Evolutionary conservation across 92 coral and sea anemone species (phyloP).

Genomic region (Micromussa lordhowensis): DNA sequence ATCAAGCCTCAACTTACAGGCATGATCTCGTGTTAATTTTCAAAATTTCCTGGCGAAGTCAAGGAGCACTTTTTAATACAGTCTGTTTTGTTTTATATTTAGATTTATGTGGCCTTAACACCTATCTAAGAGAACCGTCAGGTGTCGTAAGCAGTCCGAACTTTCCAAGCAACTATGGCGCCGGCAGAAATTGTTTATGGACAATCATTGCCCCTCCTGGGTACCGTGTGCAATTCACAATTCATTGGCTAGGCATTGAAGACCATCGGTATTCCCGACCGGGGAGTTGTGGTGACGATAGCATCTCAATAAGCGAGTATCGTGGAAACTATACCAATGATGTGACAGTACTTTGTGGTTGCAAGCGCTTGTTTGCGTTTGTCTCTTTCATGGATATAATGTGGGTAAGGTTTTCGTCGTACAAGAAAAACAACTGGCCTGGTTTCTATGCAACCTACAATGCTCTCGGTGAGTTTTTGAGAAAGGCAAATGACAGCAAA

Average conservation of each 20-base stretch:
- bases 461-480: conserved; percentile 49
- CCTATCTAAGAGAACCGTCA: conserved; percentile 6
- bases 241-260: conserved; percentile 68
- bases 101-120: conserved; percentile 11
- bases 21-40: too few relatives aligned
- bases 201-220: conserved; percentile 45
- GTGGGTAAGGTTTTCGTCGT: conserved; percentile 34
- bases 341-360: conserved; percentile 51
- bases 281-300: conserved; percentile 48
- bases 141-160: conserved; percentile 64
- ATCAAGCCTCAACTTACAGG: too few relatives aligned
- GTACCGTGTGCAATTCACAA: conserved; percentile 42
- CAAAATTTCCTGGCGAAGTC: not conserved
- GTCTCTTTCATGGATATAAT: conserved; percentile 34
- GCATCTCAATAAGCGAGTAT: conserved; percentile 38
- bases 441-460: conserved; percentile 63
- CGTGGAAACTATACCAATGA: not conserved
- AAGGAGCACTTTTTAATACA: not conserved
- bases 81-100: not conserved
- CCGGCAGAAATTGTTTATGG: conserved; percentile 46
- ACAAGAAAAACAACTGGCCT: conserved; percentile 50
- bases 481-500: not conserved
- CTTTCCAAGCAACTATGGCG: conserved; percentile 53
- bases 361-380: conserved; percentile 21
- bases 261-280: conserved; percentile 28